Conservation (phyloP, 2,888 invertebrate genomes). For the Chironomus riparius region DNA sequence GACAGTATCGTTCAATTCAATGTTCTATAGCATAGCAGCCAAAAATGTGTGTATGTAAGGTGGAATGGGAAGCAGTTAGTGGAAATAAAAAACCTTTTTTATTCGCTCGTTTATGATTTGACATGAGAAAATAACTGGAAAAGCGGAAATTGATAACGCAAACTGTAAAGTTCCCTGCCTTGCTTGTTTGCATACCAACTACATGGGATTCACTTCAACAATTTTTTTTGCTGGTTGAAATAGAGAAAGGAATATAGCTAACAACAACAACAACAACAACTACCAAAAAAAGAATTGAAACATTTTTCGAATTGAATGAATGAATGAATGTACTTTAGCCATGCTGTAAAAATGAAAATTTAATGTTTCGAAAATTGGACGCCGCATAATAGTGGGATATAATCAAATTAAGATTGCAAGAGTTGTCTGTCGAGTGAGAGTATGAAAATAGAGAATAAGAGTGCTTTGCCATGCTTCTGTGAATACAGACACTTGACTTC, state of each 20-base stretch:
- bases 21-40: not conserved
- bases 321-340: not conserved
- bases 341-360: constrained; percentile 11
- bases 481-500: not conserved
- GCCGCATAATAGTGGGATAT: not conserved
- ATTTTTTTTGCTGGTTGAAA: not conserved
- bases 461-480: not conserved
- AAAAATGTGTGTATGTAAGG: not conserved
- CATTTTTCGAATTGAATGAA: not conserved
- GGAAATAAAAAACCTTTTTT: not conserved
- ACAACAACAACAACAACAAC: not conserved
- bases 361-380: constrained; percentile 15
- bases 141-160: constrained; percentile 14
- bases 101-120: not conserved
- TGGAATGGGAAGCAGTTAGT: too few species aligned
- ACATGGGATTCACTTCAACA: not conserved
- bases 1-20: constrained; percentile 6
- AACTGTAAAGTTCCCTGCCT: constrained; percentile 3
- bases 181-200: not conserved
- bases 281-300: not conserved
- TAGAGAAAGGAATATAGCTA: not conserved
- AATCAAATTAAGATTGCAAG: constrained; percentile 1
- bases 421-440: too few species aligned
- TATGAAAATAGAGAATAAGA: not conserved
- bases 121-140: constrained; percentile 6